phyloP scores from a whole-genome alignment of 1,140 invertebrate genomes.

The Zaprionus ornatus region DNA sequence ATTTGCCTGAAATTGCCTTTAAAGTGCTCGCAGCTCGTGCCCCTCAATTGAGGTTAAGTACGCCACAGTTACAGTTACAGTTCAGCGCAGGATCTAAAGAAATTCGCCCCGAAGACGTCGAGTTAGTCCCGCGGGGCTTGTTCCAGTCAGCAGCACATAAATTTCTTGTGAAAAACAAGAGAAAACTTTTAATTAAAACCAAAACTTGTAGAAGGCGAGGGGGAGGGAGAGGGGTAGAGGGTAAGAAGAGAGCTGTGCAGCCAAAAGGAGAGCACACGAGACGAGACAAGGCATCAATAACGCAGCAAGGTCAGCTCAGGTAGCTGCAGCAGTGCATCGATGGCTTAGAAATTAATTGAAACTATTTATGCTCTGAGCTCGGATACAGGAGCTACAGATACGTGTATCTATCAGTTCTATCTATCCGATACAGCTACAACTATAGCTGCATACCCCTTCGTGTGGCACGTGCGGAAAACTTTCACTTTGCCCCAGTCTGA shows the following conservation, averaged over 20 bases:
- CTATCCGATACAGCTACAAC: neutral
- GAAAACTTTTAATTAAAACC: constrained; percentile 69
- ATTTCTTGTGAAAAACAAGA: constrained; percentile 31
- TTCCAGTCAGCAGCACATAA: constrained; percentile 4
- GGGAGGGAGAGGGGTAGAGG: neutral
- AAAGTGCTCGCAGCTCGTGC: neutral
- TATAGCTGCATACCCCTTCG: neutral
- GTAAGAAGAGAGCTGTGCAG: neutral
- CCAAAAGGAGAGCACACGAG: neutral
- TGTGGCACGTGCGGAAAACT: neutral
- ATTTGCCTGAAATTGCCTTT: constrained; percentile 36
- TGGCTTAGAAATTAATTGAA: constrained; percentile 52
- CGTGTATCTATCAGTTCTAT: neutral
- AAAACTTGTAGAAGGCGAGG: constrained; percentile 14
- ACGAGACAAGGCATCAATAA: neutral
- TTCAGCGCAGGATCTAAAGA: neutral
- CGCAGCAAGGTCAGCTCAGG: constrained; percentile 1
- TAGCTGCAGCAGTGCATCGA: neutral
- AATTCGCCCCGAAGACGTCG: neutral
- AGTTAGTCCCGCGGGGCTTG: neutral
- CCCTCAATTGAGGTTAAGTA: constrained; percentile 20
- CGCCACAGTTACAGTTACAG: neutral
- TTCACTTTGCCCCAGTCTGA: constrained; percentile 11
- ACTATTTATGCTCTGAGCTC: constrained; percentile 16
- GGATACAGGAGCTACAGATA: neutral